Percentiles rank a stretch among this genome's conserved stretches.
phyloP scores from a whole-genome alignment of 2,797 vertebrate genomes.

The Ispidina picta region DNA sequence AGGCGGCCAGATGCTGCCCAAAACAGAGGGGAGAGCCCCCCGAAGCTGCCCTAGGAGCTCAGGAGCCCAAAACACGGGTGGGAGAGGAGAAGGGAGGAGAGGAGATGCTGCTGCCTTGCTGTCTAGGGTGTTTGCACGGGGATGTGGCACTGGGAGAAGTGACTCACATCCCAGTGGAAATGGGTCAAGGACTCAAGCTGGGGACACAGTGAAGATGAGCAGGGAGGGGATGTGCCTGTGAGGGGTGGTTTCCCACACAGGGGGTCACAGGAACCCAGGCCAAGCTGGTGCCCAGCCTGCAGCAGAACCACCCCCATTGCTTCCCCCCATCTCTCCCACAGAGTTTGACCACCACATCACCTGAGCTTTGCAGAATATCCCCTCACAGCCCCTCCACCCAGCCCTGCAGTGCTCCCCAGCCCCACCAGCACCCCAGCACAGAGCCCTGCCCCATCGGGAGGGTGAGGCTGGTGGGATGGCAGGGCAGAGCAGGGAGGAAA shows the following conservation, averaged over 20 bases:
- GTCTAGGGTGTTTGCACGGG: fast-evolving
- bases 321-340: too few relatives aligned
- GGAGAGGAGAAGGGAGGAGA: neutral
- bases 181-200: neutral
- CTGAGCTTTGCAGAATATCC: neutral
- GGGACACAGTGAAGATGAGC: fast-evolving
- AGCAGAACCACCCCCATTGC: neutral
- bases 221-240: fast-evolving
- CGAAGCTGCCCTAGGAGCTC: neutral
- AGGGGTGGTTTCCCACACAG: neutral
- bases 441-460: neutral
- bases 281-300: too few relatives aligned
- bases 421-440: fast-evolving
- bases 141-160: fast-evolving
- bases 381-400: neutral
- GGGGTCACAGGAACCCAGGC: neutral
- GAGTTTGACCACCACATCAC: neutral
- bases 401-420: fast-evolving
- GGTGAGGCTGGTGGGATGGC: neutral
- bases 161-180: fast-evolving
- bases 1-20: neutral
- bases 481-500: neutral
- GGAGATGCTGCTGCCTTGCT: neutral
- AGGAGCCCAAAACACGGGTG: neutral
- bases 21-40: neutral